Evolutionary conservation across 1,140 invertebrate species (phyloP), one percentile per base, ranked within the genome.

Genomic region (Caenorhabditis inopinata): DNA sequence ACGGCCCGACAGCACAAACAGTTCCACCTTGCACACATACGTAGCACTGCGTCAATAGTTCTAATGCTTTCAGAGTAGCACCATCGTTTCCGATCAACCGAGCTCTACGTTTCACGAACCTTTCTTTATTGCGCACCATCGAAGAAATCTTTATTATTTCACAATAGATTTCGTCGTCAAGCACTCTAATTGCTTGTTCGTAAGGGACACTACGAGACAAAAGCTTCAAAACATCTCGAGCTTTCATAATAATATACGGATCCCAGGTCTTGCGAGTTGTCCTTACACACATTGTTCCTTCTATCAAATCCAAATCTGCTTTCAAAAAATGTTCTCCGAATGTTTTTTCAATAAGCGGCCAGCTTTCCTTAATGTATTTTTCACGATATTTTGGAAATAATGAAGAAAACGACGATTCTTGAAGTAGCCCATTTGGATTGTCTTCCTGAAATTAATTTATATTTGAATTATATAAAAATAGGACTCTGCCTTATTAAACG

Each of bases 181-280:
- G 84, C 12, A 92, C 87, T 75, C 89, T 85, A 21, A 90, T 82
- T 23, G 92, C 91, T 87, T 99, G 96, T 89, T 99, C 96, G 87
- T 94, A 96, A 0, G 97, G 96, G 16, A 99, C 96, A 89, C 95
- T 97, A 85, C 97, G 90, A 1, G 96, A 94, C 79, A 99, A 88
- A 2, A 99, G 90, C 89, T 97, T 97, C 79, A 99, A 94, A 89
- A 98, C 92, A 89, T 99, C 97, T 82, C 96, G 91, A 9, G 96
- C 95, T 90, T 99, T 99, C 9, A 99, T 92, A 51, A 99, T 95
- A 49, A 97, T 94, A 84, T 94, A 98, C 0, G 97, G 97, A 91
- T 99, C 97, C 95, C 95, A 99, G 1, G 96, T 98, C 91, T 98
- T 97, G 73, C 95, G 91, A 0, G 96, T 98, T 0, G 97, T 99